Conservation (phyloP, 2,888 invertebrate genomes). For the Plebejus argus region DNA sequence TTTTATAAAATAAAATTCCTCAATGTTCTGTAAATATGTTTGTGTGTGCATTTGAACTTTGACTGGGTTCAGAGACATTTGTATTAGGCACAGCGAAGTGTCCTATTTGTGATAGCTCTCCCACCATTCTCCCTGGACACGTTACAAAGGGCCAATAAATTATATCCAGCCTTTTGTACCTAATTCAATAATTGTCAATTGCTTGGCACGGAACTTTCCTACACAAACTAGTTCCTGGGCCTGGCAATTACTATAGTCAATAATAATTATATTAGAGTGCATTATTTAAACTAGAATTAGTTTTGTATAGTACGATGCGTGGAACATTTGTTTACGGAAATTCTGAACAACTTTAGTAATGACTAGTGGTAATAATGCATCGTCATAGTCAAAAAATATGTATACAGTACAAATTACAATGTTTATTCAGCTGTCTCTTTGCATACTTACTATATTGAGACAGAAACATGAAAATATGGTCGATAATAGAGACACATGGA, state of each 20-base stretch:
- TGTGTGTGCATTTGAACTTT: slow-evolving; percentile 13
- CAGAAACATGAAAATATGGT: neutral
- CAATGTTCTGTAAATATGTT: slow-evolving; percentile 4
- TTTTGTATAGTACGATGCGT: neutral
- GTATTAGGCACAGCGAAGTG: neutral
- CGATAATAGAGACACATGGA: neutral
- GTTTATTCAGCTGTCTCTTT: neutral
- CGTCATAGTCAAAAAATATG: neutral
- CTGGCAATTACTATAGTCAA: neutral
- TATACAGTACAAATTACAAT: neutral
- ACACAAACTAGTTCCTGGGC: neutral
- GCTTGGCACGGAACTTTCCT: slow-evolving; percentile 8
- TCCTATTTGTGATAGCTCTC: slow-evolving; percentile 9
- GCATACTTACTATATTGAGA: neutral
- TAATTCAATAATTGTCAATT: slow-evolving; percentile 12
- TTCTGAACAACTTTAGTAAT: neutral
- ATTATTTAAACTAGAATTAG: neutral
- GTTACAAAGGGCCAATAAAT: slow-evolving; percentile 10
- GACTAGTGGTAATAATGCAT: neutral
- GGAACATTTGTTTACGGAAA: neutral
- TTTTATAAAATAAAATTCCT: too few species aligned
- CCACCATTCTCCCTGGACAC: neutral
- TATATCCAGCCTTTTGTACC: slow-evolving; percentile 3
- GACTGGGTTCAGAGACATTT: neutral
- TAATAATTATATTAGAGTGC: neutral